Evolutionary conservation across 2,888 invertebrate genomes (phyloP).

Genomic region (Diaphora mendica): DNA sequence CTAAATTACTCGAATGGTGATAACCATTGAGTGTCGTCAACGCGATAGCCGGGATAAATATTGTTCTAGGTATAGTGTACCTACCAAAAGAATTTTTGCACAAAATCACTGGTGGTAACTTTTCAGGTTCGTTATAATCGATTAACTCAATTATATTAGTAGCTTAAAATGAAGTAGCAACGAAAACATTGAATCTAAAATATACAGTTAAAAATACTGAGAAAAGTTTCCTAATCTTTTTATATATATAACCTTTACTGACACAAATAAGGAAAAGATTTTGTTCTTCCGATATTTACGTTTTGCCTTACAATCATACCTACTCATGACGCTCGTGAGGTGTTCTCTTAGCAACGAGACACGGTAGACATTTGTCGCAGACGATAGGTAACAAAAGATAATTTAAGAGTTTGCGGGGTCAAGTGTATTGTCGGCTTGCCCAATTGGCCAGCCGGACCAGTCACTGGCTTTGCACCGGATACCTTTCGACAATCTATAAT

Average conservation of each 20-base stretch:
- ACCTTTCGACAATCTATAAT: conserved; percentile 52
- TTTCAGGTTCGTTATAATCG: no score
- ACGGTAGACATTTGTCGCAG: conserved; percentile 63
- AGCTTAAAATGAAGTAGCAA: not conserved
- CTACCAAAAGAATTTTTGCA: not conserved
- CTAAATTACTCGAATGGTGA: not conserved
- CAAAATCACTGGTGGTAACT: no score
- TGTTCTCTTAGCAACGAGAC: conserved; percentile 58
- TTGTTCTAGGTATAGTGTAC: not conserved
- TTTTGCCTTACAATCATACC: not conserved
- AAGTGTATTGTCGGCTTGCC: conserved; percentile 77
- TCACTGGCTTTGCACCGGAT: conserved; percentile 73
- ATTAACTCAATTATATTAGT: no score
- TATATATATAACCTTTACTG: not conserved
- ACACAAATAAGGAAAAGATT: not conserved
- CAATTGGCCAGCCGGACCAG: conserved; percentile 78
- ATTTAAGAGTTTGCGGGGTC: conserved; percentile 80
- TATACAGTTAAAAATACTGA: not conserved
- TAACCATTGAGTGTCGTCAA: not conserved
- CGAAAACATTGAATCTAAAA: not conserved
- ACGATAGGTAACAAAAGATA: conserved; percentile 76
- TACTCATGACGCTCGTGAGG: conserved; percentile 13
- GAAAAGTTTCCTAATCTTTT: not conserved
- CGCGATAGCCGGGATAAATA: not conserved
- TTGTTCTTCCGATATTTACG: not conserved